Base-by-base conservation (phyloP, 1,140 invertebrate species). In the Elymnias hypermnestra region DNA sequence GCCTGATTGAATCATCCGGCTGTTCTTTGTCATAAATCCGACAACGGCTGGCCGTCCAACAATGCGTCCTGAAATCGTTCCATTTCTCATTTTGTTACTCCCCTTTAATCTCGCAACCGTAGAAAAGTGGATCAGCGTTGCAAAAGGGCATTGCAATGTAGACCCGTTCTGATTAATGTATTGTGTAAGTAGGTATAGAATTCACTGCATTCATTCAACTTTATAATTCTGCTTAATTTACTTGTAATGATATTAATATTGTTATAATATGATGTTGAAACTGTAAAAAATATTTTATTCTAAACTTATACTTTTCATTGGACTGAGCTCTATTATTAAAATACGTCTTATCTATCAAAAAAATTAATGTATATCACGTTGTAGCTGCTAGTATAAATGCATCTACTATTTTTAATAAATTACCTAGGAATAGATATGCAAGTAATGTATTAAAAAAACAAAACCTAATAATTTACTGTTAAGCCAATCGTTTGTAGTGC, bases 71-170 rank as follows among this genome's bases (percentile, higher is more conserved):
- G 73, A 82, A 83, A 85, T 85, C 76, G 81, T 83, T 83, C 71
- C 82, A 85, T 85, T 85, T 82, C 82, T 83, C 82, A 83, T 85
- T 85, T 85, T 85, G 78, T 78, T 85, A 82, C 76, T 73, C 82
- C 78, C 78, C 78, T 85, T 85, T 85, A 85, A 85, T 85, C 82
- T 83, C 73, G 82, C 78, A 81, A 73, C 82, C 78, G 73, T 83
- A 83, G 71, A 75, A 85, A 85, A 85, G 77, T 85, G 77, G 78
- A 83, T 85, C 79, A 81, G 63, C 67, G 72, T 71, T 78, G 77
- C 72, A 78, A 83, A 83, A 75, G 74, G 73, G 67, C 77, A 76
- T 69, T 74, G 75, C 78, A 74, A 72, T 71, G 70, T 71, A 72
- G 73, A 73, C 73, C 61, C 59, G 63, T 55, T 63, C 71, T 82